Conservation (phyloP, 1,140 invertebrate species). For the Glossosoma conforme region DNA sequence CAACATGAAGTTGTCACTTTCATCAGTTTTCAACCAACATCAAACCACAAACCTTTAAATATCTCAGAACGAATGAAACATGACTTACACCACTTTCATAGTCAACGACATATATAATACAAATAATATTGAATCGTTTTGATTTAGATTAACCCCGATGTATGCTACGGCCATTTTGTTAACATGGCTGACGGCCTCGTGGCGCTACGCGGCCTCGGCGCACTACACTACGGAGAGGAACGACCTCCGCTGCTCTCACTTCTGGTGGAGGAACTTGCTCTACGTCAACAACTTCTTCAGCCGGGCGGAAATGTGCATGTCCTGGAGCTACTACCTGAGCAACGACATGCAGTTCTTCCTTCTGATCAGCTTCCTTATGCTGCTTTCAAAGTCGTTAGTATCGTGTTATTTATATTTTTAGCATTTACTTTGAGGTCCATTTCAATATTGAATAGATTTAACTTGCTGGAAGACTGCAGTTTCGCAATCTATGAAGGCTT, state of each 20-base stretch:
- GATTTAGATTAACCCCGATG: slow-evolving; percentile 49
- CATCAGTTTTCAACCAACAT: no score
- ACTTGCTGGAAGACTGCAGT: no score
- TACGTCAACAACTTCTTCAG: slow-evolving; percentile 59
- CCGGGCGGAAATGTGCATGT: slow-evolving; percentile 59
- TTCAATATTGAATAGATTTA: no score
- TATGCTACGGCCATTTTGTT: slow-evolving; percentile 52
- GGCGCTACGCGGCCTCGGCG: slow-evolving; percentile 45
- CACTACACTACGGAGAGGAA: slow-evolving; percentile 48
- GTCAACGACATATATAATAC: no score
- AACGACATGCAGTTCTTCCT: slow-evolving; percentile 77
- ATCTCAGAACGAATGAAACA: no score
- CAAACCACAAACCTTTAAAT: no score
- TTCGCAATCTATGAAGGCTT: no score
- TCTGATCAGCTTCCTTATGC: slow-evolving; percentile 48
- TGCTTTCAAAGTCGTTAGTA: slow-evolving; percentile 53
- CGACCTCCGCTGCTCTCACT: slow-evolving; percentile 49
- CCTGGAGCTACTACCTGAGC: slow-evolving; percentile 79
- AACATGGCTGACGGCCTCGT: slow-evolving; percentile 46
- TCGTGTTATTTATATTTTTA: slow-evolving; percentile 4
- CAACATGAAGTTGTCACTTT: no score
- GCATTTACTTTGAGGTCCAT: no score
- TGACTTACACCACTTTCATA: no score
- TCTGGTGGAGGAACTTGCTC: slow-evolving; percentile 62
- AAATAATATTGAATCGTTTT: no score